These are phyloP conservation scores for Smithornis capensis DNA, from an alignment of 2,113 vertebrate genomes.

Conservation along the genomic window DNA sequence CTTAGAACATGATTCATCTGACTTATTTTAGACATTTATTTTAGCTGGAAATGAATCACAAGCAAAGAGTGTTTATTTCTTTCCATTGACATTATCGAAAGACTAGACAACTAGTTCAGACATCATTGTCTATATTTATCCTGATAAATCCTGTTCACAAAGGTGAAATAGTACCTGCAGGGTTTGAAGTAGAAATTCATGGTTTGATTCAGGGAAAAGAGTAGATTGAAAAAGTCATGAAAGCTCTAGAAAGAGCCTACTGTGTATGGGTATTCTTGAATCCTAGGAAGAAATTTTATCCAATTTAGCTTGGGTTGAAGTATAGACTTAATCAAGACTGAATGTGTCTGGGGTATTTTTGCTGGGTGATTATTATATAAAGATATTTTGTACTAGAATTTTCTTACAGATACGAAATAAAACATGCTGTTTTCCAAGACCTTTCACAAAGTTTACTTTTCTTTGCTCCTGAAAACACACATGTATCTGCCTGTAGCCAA, in stretches of 20 bases:
- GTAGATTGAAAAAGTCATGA: not conserved
- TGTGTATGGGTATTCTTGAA: not conserved
- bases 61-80: not conserved
- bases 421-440: not conserved
- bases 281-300: not conserved
- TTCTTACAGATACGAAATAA: not conserved
- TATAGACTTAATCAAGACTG: not conserved
- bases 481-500: not conserved
- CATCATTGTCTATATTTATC: not conserved
- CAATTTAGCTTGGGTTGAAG: not conserved
- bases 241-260: not conserved
- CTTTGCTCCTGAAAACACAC: not conserved
- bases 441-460: not conserved
- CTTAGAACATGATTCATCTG: not conserved
- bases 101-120: not conserved
- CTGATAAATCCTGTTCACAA: not conserved
- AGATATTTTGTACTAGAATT: not conserved
- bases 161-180: not conserved
- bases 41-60: not conserved
- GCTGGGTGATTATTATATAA: not conserved
- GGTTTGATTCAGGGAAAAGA: not conserved
- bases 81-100: not conserved
- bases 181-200: not conserved
- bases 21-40: slow-evolving; percentile 23
- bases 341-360: not conserved